Base-by-base conservation (phyloP, 2,888 invertebrate genomes). In the Drosophila ustulata region DNA sequence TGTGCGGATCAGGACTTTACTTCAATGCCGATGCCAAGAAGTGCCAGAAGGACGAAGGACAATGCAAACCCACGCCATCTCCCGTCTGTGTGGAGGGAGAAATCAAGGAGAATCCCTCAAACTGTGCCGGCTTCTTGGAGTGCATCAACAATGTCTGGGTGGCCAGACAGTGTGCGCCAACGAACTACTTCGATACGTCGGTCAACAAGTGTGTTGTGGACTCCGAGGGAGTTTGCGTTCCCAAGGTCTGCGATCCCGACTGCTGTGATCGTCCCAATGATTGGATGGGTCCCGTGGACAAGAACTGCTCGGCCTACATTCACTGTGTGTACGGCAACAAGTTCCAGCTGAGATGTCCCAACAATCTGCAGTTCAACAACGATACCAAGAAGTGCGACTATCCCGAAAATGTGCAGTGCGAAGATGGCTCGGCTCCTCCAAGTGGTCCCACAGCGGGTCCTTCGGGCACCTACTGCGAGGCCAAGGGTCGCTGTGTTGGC, bases 391-490 rank as follows among this genome's bases (percentile, higher is more conserved):
- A 52, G 0, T 91, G 90, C 62, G 91, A 89, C 47, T 89, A 46
- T 45, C 91, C 91, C 3, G 51, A 74, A 5, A 67, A 74, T 18
- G 90, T 88, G 1, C 39, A 77, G 0, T 91, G 90, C 45, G 65
- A 76, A 3, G 81, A 82, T 71, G 81, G 79, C 8, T 75, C 76
- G 45, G 43, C 50, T 4, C 80, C 88, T 32, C 90, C 90, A 7
- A 81, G 80, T 34, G 90, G 89, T 3, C 90, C 90, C 13, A 73
- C 74, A 2, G 84, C 90, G 6, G 90, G 90, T 8, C 90, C 90
- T 4, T 90, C 90, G 0, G 90, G 90, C 28, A 88, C 88, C 2
- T 66, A 65, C 26, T 90, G 90, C 47, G 81, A 58, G 37, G 76
- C 57, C 39, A 58, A 73, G 6, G 89, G 86, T 6, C 65, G 66